Evolutionary conservation across 2,113 vertebrate genomes (phyloP).

Genomic region (Larimichthys crocea): DNA sequence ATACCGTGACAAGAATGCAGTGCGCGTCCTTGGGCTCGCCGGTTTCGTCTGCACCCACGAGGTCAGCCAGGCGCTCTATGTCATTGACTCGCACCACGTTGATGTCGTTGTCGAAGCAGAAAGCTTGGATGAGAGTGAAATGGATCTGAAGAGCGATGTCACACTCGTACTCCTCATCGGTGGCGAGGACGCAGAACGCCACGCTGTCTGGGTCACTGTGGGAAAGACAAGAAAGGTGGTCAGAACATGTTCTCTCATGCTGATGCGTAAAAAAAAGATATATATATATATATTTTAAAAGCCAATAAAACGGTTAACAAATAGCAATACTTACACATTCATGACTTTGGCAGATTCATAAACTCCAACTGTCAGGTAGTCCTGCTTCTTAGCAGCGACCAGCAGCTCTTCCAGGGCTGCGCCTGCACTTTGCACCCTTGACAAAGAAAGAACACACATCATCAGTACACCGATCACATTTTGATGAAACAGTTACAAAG

Average conservation of each 20-base stretch:
- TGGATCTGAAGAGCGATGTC: slow-evolving; percentile 98
- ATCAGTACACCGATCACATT: slow-evolving; percentile 21
- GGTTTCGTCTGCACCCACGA: slow-evolving; percentile 89
- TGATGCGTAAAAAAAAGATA: not conserved
- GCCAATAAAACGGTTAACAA: not conserved
- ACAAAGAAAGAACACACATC: slow-evolving; percentile 42
- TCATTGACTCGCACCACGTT: slow-evolving; percentile 95
- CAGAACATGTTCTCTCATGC: slow-evolving; percentile 1
- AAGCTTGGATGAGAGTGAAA: slow-evolving; percentile 98
- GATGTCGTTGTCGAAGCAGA: slow-evolving; percentile 98
- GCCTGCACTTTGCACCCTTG: slow-evolving; percentile 92
- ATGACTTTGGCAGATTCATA: slow-evolving; percentile 98
- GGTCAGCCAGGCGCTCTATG: slow-evolving; percentile 88
- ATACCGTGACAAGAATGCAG: slow-evolving; percentile 97
- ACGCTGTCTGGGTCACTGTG: slow-evolving; percentile 95
- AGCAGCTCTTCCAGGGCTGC: slow-evolving; percentile 92
- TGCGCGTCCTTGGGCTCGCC: slow-evolving; percentile 92
- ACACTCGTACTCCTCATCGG: slow-evolving; percentile 93
- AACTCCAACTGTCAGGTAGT: slow-evolving; percentile 95
- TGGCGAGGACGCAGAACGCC: slow-evolving; percentile 94
- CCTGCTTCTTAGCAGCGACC: slow-evolving; percentile 91
- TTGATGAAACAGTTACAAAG: not conserved
- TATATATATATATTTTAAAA: too few relatives aligned
- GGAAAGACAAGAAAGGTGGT: slow-evolving; percentile 3
- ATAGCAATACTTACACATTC: slow-evolving; percentile 92